Evolutionary conservation across 2,797 vertebrate species (phyloP).

Genomic region (Helarctos malayanus): DNA sequence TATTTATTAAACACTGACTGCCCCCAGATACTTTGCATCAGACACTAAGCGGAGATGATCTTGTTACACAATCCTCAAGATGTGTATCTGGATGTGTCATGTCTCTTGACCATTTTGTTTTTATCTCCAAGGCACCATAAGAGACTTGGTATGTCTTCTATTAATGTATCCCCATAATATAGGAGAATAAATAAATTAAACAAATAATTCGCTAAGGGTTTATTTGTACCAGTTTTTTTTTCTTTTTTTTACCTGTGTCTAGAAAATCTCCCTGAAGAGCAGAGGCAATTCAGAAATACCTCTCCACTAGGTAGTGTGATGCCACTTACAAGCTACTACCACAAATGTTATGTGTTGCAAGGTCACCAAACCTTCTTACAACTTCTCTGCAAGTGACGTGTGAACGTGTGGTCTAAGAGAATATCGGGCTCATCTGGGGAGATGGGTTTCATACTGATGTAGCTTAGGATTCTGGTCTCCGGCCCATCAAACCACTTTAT

Average conservation of each 20-base stretch:
- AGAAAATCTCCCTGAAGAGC: background rate
- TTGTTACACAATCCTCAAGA: background rate
- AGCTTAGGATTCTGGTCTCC: background rate
- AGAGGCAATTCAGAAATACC: slow-evolving; percentile 26
- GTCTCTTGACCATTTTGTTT: slow-evolving; percentile 9
- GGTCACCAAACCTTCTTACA: background rate
- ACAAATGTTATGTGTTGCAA: background rate
- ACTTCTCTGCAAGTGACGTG: background rate
- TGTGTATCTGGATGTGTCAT: background rate
- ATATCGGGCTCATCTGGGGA: background rate
- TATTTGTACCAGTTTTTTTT: background rate
- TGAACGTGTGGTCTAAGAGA: background rate
- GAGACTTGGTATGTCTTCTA: background rate
- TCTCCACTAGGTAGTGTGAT: background rate
- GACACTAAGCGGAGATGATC: background rate
- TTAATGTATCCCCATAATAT: background rate
- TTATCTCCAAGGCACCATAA: background rate
- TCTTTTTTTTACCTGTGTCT: background rate
- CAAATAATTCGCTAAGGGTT: background rate
- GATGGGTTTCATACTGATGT: background rate
- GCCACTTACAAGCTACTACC: background rate
- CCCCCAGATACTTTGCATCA: background rate
- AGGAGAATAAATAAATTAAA: background rate
- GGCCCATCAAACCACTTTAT: background rate
- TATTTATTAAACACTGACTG: slow-evolving; percentile 55